Percentiles rank a stretch among this genome's conserved stretches.
Evolutionary conservation across 1,140 invertebrate species (phyloP).

Genomic region (Luehdorfia chinensis): DNA sequence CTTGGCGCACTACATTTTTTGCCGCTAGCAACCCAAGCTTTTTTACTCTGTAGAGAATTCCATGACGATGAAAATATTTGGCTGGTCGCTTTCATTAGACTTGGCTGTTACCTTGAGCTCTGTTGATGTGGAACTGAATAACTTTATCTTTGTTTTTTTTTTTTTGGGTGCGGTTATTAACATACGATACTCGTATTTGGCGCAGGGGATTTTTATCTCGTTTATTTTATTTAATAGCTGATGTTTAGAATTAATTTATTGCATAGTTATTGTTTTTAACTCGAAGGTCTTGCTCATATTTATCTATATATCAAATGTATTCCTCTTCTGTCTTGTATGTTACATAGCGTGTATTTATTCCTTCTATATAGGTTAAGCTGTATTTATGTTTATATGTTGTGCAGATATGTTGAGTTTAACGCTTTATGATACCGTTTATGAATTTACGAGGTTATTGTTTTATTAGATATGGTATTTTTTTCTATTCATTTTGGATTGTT

Average conservation of each 20-base stretch:
- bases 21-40: no score
- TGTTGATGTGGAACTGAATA: slow-evolving; percentile 35
- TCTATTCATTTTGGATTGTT: background rate
- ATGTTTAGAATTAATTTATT: slow-evolving; percentile 15
- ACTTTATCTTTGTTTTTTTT: slow-evolving; percentile 30
- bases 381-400: slow-evolving; percentile 11
- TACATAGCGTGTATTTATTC: slow-evolving; percentile 8
- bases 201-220: slow-evolving; percentile 34
- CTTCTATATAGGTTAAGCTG: slow-evolving; percentile 1
- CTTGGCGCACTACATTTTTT: no score
- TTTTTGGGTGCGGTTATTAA: slow-evolving; percentile 42
- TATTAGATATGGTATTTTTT: slow-evolving; percentile 10
- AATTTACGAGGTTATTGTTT: slow-evolving; percentile 12
- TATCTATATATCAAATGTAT: background rate
- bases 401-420: slow-evolving; percentile 17
- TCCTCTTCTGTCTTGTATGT: background rate
- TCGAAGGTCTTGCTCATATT: background rate
- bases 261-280: background rate
- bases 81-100: slow-evolving; percentile 62
- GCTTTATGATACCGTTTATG: slow-evolving; percentile 12
- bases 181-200: no score
- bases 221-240: slow-evolving; percentile 31
- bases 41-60: no score
- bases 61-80: slow-evolving; percentile 63
- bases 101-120: slow-evolving; percentile 60